phyloP scores from a whole-genome alignment of 2,113 vertebrate species.

The Pollachius pollachius region DNA sequence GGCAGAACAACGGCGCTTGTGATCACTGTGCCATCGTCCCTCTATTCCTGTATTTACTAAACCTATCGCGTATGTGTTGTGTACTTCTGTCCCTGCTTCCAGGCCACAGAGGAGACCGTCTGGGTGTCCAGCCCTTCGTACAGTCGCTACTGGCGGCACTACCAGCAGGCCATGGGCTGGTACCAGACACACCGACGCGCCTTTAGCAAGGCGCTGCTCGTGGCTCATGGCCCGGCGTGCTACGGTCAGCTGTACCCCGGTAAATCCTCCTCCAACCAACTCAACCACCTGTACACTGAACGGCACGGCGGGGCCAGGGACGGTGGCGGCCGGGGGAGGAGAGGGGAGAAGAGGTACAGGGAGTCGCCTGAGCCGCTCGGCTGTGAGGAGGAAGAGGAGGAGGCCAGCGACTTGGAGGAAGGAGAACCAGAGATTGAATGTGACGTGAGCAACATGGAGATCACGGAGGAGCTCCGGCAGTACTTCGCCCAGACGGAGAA shows the following conservation, averaged over 20 bases:
- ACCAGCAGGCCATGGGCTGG: slow-evolving; percentile 86
- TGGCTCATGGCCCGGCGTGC: slow-evolving; percentile 40
- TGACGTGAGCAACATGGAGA: slow-evolving; percentile 92
- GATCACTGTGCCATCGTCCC: neutral
- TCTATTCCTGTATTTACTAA: no score
- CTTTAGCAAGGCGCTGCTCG: slow-evolving; percentile 79
- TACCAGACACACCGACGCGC: slow-evolving; percentile 80
- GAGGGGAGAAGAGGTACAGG: neutral
- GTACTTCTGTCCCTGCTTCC: neutral
- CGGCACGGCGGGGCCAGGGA: slow-evolving; percentile 45
- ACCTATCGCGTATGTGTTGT: no score
- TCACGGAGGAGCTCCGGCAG: slow-evolving; percentile 91
- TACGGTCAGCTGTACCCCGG: slow-evolving; percentile 31
- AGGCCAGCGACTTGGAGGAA: slow-evolving; percentile 17
- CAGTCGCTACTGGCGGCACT: slow-evolving; percentile 89
- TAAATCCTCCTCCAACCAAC: slow-evolving; percentile 1
- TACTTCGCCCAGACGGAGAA: slow-evolving; percentile 89
- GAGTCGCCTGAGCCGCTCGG: no score
- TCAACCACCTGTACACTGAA: slow-evolving; percentile 40
- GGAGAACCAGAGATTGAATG: slow-evolving; percentile 79
- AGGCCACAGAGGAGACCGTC: slow-evolving; percentile 29
- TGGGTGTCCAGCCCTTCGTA: slow-evolving; percentile 81
- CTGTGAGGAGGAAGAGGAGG: slow-evolving; percentile 1
- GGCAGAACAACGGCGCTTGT: neutral
- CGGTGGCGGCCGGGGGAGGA: neutral